Conservation (phyloP, 2,113 vertebrate species). For the Carettochelys insculpta region DNA sequence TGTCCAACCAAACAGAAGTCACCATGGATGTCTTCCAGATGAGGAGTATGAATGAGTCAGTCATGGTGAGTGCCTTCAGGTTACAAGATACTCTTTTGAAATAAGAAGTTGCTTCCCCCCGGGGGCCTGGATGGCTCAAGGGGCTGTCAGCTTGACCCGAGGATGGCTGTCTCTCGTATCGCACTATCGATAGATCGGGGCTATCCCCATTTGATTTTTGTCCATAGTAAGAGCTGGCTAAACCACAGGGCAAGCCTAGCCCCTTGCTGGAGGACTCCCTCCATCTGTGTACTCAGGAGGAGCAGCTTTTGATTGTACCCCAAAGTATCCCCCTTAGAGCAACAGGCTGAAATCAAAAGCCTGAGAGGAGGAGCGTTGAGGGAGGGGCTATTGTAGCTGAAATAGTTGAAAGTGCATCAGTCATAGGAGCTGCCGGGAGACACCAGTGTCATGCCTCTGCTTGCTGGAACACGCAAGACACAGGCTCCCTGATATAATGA, state of each 20-base stretch:
- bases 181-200: not conserved
- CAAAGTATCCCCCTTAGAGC: not conserved
- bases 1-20: constrained; percentile 76
- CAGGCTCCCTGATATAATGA: rapidly evolving
- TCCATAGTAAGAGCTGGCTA: not conserved
- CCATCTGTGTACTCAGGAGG: not conserved
- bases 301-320: not conserved
- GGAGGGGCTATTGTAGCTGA: not conserved
- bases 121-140: rapidly evolving
- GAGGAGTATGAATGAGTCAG: constrained; percentile 86
- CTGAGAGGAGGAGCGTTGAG: not conserved
- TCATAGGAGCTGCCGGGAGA: not conserved
- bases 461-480: not conserved
- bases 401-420: not conserved
- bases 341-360: not conserved
- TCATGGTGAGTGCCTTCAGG: constrained; percentile 84
- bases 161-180: not conserved
- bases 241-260: not conserved
- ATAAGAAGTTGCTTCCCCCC: rapidly evolving
- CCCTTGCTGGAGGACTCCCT: not conserved
- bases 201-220: not conserved
- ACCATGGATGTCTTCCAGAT: constrained; percentile 92
- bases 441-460: not conserved
- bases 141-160: not conserved
- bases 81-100: not conserved